Conservation (phyloP, 1,140 invertebrate species). For the Cheumatopsyche charites region DNA sequence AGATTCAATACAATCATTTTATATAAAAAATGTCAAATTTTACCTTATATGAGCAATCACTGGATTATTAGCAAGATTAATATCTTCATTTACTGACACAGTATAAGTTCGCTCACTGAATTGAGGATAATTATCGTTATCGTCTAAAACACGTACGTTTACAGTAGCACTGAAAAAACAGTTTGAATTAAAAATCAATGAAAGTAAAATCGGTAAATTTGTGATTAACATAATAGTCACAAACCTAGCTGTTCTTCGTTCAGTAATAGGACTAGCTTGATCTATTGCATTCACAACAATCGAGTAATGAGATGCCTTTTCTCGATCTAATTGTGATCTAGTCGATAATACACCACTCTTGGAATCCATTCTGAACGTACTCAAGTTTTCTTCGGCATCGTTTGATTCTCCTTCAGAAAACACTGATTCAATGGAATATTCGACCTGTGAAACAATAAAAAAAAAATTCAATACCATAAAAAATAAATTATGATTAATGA, state of each 20-base stretch:
- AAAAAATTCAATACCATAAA: constrained; percentile 13
- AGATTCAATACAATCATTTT: not conserved
- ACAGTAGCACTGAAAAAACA: constrained; percentile 72
- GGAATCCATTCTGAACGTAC: constrained; percentile 80
- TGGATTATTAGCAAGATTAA: constrained; percentile 80
- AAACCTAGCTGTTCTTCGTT: constrained; percentile 73
- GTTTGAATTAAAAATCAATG: not conserved
- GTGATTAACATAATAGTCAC: not conserved
- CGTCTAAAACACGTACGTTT: constrained; percentile 84
- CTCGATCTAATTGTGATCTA: constrained; percentile 83
- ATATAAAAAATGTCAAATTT: not conserved
- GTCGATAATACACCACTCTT: constrained; percentile 85
- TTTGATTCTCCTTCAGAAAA: constrained; percentile 62
- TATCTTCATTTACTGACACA: constrained; percentile 86
- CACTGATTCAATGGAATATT: constrained; percentile 77
- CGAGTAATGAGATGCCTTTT: constrained; percentile 85
- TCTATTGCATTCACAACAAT: constrained; percentile 86
- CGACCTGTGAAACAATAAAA: constrained; percentile 61
- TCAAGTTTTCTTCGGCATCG: constrained; percentile 58
- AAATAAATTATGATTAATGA: not conserved
- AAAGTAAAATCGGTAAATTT: not conserved
- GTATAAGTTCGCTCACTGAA: constrained; percentile 90
- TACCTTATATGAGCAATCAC: constrained; percentile 83
- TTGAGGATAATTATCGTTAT: constrained; percentile 97
- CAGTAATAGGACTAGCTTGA: constrained; percentile 73